Conservation (phyloP, 92 coral and sea anemone species). For the Ricordea florida region DNA sequence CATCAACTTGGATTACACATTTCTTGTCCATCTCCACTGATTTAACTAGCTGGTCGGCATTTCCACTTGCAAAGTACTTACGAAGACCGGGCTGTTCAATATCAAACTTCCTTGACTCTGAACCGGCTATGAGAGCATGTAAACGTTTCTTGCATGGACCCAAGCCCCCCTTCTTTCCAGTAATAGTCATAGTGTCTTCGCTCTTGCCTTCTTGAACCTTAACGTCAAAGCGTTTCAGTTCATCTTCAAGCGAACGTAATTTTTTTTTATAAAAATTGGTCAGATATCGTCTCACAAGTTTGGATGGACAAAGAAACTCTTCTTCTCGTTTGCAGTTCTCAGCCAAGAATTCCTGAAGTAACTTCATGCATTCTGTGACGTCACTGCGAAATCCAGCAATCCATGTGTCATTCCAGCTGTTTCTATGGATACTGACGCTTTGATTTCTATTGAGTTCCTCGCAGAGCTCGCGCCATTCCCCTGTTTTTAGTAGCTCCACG, state of each 20-base stretch:
- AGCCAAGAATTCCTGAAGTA: conserved; percentile 44
- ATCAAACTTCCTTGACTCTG: too few species aligned
- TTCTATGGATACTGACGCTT: conserved; percentile 33
- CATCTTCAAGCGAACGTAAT: conserved; percentile 7
- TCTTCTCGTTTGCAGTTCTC: conserved; percentile 38
- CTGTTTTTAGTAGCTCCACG: not conserved
- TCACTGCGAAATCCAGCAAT: conserved; percentile 30
- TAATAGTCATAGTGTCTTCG: conserved; percentile 20
- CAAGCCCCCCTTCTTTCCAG: conserved; percentile 61
- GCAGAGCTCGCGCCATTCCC: conserved; percentile 33
- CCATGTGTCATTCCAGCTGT: conserved; percentile 39
- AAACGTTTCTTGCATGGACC: not conserved
- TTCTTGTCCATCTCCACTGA: too few species aligned
- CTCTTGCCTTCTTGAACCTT: conserved; percentile 20
- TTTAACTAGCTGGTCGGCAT: too few species aligned
- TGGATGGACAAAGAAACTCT: conserved; percentile 20
- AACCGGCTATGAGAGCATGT: not conserved
- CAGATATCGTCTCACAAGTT: conserved; percentile 45
- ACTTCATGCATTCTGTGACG: conserved; percentile 28
- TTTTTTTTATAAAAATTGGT: conserved; percentile 37
- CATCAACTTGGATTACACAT: too few species aligned
- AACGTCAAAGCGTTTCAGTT: conserved; percentile 26
- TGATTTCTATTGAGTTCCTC: not conserved
- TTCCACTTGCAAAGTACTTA: too few species aligned
- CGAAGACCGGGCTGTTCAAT: too few species aligned